These are phyloP conservation scores for Spilogale gracilis DNA, from an alignment of 2,113 vertebrate species.

Conservation along the genomic window DNA sequence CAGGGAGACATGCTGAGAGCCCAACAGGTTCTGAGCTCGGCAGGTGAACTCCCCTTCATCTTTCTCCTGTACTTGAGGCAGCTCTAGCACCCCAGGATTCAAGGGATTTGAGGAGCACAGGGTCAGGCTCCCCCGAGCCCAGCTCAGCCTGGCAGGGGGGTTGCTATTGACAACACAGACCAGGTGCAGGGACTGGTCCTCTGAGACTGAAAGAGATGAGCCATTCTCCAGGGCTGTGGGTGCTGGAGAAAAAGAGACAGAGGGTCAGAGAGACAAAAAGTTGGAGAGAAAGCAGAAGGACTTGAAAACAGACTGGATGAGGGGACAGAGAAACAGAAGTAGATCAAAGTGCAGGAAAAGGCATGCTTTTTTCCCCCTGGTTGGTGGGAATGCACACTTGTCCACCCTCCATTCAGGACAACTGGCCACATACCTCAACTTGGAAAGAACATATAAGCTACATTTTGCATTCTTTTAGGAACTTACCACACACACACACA, in stretches of 20 bases:
- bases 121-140: neutral
- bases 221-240: fast-evolving
- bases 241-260: neutral
- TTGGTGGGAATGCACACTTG: neutral
- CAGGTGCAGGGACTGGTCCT: neutral
- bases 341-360: neutral
- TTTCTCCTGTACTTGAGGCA: neutral
- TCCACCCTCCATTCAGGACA: neutral
- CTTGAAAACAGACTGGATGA: neutral
- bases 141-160: conserved; percentile 21
- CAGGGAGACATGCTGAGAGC: neutral
- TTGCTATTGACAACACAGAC: neutral
- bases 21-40: neutral
- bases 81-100: neutral
- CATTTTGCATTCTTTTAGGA: neutral
- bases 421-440: neutral
- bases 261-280: neutral
- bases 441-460: neutral
- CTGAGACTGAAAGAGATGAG: neutral
- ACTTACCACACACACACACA: neutral
- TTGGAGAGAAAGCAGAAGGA: neutral
- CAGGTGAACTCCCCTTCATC: conserved; percentile 4
- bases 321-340: neutral
- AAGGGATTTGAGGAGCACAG: neutral
- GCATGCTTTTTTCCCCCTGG: fast-evolving